phyloP scores from a whole-genome alignment of 2,888 invertebrate species.

The Lymantria dispar region DNA sequence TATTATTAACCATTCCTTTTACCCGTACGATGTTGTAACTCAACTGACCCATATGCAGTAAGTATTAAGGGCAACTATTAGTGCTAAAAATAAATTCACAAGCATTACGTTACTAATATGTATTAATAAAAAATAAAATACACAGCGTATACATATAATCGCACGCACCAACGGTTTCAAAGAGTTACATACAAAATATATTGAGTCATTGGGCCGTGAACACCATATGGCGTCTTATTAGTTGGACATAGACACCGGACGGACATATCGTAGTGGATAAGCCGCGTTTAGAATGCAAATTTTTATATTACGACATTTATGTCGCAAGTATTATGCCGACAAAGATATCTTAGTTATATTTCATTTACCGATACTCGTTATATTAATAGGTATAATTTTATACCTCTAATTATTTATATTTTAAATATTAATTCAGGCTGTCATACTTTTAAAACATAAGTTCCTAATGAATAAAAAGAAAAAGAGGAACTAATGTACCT shows the following conservation, averaged over 20 bases:
- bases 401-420: too few species aligned
- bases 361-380: not conserved
- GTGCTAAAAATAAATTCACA: slow-evolving; percentile 29
- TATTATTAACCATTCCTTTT: not conserved
- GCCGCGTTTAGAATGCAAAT: slow-evolving; percentile 38
- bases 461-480: too few species aligned
- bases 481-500: too few species aligned
- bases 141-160: slow-evolving; percentile 33
- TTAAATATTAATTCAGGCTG: too few species aligned
- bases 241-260: slow-evolving; percentile 54
- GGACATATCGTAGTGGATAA: slow-evolving; percentile 44
- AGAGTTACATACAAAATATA: slow-evolving; percentile 43
- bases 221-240: slow-evolving; percentile 67
- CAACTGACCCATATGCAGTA: slow-evolving; percentile 8
- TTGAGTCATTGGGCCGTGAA: slow-evolving; percentile 58
- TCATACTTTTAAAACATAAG: too few species aligned
- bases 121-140: slow-evolving; percentile 16
- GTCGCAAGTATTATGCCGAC: slow-evolving; percentile 4
- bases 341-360: not conserved
- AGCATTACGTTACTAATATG: slow-evolving; percentile 33
- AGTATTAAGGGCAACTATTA: slow-evolving; percentile 24
- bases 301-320: slow-evolving; percentile 26
- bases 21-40: slow-evolving; percentile 15
- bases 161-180: slow-evolving; percentile 45
- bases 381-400: too few species aligned